Base-by-base conservation (phyloP, 1,140 invertebrate species). In the Oryctes rhinoceros region DNA sequence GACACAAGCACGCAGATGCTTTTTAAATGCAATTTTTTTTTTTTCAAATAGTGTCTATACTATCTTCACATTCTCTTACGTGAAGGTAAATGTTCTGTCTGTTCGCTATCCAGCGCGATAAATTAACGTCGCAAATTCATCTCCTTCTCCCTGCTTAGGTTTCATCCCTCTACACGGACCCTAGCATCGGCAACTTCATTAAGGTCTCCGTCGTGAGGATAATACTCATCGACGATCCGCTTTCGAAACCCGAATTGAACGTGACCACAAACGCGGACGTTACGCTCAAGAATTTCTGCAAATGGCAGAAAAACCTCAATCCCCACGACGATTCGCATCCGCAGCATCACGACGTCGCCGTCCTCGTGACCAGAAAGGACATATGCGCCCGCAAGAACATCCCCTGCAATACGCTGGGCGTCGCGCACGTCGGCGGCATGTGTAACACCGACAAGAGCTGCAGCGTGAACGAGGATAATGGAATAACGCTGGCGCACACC, bases 401-500 rank as follows among this genome's bases (percentile, higher is more conserved):
- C 53, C 94, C 94, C 83, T 93, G 91, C 90, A 95, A 94, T 86
- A 97, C 96, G 0, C 88, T 97, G 49, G 96, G 96, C 24, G 91
- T 97, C 81, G 96, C 96, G 37, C 95, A 97, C 88, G 94, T 97
- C 75, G 94, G 94, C 3, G 96, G 96, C 24, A 96, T 98, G 94
- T 97, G 96, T 89, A 94, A 95, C 85, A 93, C 94, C 5, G 93
- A 94, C 85, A 91, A 94, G 59, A 96, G 94, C 83, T 98, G 96
- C 88, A 97, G 94, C 83, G 94, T 98, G 83, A 97, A 96, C 85
- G 95, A 97, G 88, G 96, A 98, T 89, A 97, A 96, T 86, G 96
- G 96, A 49, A 94, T 98, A 78, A 94, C 94, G 84, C 90, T 97
- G 78, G 95, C 96, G 6, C 96, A 96, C 87, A 98, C 96, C n/a